Conservation (phyloP, 2,113 vertebrate species). For the Siphamia tubifer region DNA sequence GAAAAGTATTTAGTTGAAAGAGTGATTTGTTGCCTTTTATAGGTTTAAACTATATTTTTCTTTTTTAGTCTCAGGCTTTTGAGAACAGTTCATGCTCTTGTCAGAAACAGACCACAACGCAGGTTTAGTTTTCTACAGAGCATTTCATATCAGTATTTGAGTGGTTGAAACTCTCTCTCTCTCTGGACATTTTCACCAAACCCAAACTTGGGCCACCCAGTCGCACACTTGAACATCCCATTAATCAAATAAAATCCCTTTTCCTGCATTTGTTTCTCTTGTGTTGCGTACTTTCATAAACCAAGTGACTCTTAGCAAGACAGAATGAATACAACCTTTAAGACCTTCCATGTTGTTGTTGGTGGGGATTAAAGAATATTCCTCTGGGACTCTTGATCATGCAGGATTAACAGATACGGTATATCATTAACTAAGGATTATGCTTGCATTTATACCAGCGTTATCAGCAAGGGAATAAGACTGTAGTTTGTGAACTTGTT, state of each 20-base stretch:
- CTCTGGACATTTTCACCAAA: constrained; percentile 7
- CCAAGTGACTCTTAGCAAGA: constrained; percentile 22
- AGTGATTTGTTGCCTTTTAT: not conserved
- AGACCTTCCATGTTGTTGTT: constrained; percentile 40
- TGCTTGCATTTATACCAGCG: constrained; percentile 5
- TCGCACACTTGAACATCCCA: not conserved
- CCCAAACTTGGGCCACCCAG: not conserved
- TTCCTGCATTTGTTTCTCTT: not conserved
- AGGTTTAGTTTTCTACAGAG: not conserved
- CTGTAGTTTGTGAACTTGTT: not conserved
- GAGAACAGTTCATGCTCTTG: not conserved
- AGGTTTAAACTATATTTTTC: not conserved
- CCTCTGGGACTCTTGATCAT: constrained; percentile 57
- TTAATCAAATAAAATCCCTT: constrained; percentile 1
- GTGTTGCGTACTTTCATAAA: constrained; percentile 9
- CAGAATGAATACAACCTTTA: constrained; percentile 23
- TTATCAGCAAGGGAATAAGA: constrained; percentile 33
- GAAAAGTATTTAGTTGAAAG: not conserved
- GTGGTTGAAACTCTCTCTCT: not conserved
- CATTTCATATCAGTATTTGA: not conserved
- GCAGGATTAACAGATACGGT: constrained; percentile 74
- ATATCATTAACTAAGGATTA: constrained; percentile 77
- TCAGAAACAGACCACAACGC: not conserved
- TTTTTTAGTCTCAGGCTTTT: not conserved
- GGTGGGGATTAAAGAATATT: constrained; percentile 58